These are phyloP conservation scores for Albula goreensis DNA, from an alignment of 2,113 vertebrate species.

Conservation along the genomic window DNA sequence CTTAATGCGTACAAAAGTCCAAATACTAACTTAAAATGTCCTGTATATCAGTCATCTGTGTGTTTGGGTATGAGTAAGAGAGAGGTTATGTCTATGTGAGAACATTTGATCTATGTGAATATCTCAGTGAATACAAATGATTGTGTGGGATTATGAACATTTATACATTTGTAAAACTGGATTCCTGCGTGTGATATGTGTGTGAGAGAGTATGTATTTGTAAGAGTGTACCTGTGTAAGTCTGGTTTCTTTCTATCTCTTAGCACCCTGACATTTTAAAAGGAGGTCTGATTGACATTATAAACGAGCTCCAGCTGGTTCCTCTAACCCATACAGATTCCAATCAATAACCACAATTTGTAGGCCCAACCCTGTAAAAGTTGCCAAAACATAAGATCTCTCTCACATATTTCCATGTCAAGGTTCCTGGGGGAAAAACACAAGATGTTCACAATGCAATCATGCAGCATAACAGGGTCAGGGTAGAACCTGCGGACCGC, in stretches of 20 bases:
- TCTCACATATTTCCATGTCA: neutral
- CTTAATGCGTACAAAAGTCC: too few species aligned
- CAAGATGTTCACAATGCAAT: neutral
- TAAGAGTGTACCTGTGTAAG: neutral
- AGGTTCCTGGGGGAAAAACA: too few species aligned
- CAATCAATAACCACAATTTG: neutral
- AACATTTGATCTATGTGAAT: too few species aligned
- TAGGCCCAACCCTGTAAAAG: neutral
- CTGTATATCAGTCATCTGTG: too few species aligned
- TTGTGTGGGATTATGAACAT: too few species aligned
- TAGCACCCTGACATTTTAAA: neutral
- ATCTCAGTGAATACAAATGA: too few species aligned
- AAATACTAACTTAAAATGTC: too few species aligned
- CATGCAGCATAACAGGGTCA: neutral
- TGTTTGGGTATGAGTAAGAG: too few species aligned
- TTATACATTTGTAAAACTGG: too few species aligned
- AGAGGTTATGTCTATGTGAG: too few species aligned
- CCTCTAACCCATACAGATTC: neutral
- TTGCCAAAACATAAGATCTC: neutral
- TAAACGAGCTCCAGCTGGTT: neutral
- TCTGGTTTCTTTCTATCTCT: neutral
- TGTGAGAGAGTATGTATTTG: neutral
- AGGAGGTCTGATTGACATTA: neutral
- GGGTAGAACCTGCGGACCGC: neutral
- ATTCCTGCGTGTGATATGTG: too few species aligned